phyloP scores from a whole-genome alignment of 2,113 vertebrate genomes.

The Gadus macrocephalus region DNA sequence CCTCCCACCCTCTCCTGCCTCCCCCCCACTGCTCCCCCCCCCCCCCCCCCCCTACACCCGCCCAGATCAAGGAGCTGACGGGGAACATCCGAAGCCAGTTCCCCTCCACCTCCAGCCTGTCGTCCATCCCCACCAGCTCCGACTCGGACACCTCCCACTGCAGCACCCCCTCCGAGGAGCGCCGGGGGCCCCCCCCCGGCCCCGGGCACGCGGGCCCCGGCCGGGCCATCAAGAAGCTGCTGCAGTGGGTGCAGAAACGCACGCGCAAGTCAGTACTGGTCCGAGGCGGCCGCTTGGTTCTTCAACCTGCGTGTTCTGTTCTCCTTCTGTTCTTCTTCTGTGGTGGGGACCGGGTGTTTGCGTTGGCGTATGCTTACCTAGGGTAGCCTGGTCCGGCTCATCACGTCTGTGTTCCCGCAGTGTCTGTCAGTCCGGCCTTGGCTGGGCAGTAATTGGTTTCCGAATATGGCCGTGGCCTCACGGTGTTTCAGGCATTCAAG shows the following conservation, averaged over 20 bases:
- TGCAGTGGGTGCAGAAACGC: slow-evolving; percentile 91
- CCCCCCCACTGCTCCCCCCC: background rate
- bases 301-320: no score
- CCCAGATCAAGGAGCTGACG: slow-evolving; percentile 94
- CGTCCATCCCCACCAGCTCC: slow-evolving; percentile 83
- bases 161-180: slow-evolving; percentile 76
- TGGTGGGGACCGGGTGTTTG: no score
- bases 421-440: no score
- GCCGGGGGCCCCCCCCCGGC: slow-evolving; percentile 50
- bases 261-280: slow-evolving; percentile 82
- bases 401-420: no score
- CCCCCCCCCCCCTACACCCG: slow-evolving; percentile 24
- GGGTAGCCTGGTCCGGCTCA: no score
- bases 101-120: slow-evolving; percentile 86
- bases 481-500: no score
- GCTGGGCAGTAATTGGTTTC: no score
- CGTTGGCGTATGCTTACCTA: no score
- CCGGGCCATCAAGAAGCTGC: slow-evolving; percentile 85
- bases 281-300: no score
- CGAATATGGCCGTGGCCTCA: no score
- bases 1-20: background rate
- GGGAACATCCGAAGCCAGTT: slow-evolving; percentile 89
- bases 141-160: slow-evolving; percentile 85
- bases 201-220: slow-evolving; percentile 83
- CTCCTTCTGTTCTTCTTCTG: no score